Base-by-base conservation (phyloP, 1,140 invertebrate genomes). In the Drosophila malerkotliana region DNA sequence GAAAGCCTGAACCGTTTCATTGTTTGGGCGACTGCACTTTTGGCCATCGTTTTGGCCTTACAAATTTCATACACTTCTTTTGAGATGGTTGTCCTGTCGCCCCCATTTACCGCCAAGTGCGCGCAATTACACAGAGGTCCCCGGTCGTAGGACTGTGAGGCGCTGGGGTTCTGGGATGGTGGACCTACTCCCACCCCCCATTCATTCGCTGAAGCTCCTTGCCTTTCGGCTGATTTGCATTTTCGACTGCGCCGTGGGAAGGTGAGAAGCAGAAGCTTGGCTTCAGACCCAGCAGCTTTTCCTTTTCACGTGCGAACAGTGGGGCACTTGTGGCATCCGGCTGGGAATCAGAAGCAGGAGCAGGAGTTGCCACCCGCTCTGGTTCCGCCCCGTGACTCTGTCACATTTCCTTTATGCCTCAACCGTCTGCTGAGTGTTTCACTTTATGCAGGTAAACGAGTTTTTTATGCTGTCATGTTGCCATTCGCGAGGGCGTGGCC, bases 361-460 rank as follows among this genome's bases (percentile, higher is more conserved):
- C 39, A 44, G 41, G n/a, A 41, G 21, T 15, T 24, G 18, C n/a
- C 10, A 10, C 24, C 34, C 18, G n/a, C 49, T 45, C 21, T 8
- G 41, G 18, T 51, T 15, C 5, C 18, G 14, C 30, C 49, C 52
- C 51, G 61, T 21, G 63, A 66, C 18, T 44, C 79, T 87, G 82
- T 85, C 82, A 85, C 82, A 85, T 85, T 85, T 78, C 78, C 82
- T 82, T 87, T 87, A 87, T 87, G 78, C 82, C 67, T 47, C 39
- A 87, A 78, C 58, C 74, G 78, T 87, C 82, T 82, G 82, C 59
- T 76, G 82, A 85, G 82, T 85, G 82, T 87, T 85, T 85, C 78
- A 78, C 78, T 82, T 85, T 87, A 87, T 87, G 82, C 82, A 85
- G 82, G 82, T 88, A 85, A 85, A 85, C 82, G 82, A 85, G 82